Evolutionary conservation across 2,888 invertebrate species (phyloP).

Genomic region (Heliconius hortense): DNA sequence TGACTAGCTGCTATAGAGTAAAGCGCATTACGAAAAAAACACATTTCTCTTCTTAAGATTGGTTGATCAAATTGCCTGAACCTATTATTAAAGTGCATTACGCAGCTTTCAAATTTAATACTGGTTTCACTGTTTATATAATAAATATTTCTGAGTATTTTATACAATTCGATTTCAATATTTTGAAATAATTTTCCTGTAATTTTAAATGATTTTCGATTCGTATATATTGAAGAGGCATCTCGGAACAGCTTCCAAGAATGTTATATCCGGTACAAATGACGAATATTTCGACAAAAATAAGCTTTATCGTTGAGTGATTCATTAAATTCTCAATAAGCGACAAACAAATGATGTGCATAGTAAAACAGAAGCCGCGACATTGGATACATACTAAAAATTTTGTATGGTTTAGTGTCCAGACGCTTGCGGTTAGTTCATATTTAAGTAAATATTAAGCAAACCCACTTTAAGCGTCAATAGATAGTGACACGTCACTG

Average conservation of each 20-base stretch:
- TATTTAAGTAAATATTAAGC: background rate
- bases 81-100: background rate
- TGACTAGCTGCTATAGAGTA: too few relatives aligned
- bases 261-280: conserved; percentile 34
- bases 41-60: too few relatives aligned
- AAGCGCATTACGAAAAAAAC: too few relatives aligned
- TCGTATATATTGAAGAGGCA: background rate
- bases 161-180: background rate
- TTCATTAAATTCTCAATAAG: conserved; percentile 42
- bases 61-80: background rate
- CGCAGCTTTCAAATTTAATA: background rate
- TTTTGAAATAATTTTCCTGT: conserved; percentile 21
- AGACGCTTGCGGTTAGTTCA: conserved; percentile 28
- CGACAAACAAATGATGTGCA: conserved; percentile 41
- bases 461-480: background rate
- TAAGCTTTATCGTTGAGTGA: conserved; percentile 34
- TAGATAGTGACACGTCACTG: background rate
- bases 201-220: conserved; percentile 11
- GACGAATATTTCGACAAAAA: conserved; percentile 32
- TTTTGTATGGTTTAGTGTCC: conserved; percentile 11
- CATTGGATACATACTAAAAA: conserved; percentile 28
- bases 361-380: conserved; percentile 37
- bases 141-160: conserved; percentile 3
- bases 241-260: conserved; percentile 37
- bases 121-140: conserved; percentile 4